These are phyloP conservation scores for Eulithis prunata DNA, from an alignment of 2,888 invertebrate species.

Conservation along the genomic window DNA sequence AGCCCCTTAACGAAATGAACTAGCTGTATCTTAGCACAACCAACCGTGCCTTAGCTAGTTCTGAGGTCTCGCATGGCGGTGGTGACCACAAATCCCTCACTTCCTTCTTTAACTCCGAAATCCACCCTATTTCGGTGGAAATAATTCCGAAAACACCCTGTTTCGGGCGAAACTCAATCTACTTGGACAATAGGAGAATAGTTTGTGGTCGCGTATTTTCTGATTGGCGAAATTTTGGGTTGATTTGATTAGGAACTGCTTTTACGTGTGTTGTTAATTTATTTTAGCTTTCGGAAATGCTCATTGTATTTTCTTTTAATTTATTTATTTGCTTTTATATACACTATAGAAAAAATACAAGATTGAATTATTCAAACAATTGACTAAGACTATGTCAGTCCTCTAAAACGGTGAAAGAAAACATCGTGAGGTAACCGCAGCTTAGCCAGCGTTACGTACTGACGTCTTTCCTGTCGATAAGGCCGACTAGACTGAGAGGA, in stretches of 20 bases:
- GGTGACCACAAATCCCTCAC: slow-evolving; percentile 30
- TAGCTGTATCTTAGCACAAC: slow-evolving; percentile 13
- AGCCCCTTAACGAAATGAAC: neutral
- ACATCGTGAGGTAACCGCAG: too few relatives aligned
- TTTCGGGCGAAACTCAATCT: slow-evolving; percentile 29
- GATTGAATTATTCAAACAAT: too few relatives aligned
- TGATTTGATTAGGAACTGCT: slow-evolving; percentile 27
- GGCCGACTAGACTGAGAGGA: too few relatives aligned
- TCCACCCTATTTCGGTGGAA: slow-evolving; percentile 25
- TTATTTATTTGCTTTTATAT: neutral
- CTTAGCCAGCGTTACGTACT: too few relatives aligned
- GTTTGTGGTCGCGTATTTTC: slow-evolving; percentile 28
- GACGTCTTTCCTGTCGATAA: too few relatives aligned
- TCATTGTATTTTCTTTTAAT: neutral
- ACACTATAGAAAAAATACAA: too few relatives aligned
- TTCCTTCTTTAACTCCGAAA: slow-evolving; percentile 29
- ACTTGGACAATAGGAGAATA: slow-evolving; percentile 31
- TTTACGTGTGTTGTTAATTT: slow-evolving; percentile 16
- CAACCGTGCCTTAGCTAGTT: slow-evolving; percentile 22
- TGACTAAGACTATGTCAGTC: too few relatives aligned
- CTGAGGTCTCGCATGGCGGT: slow-evolving; percentile 24
- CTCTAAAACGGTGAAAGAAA: too few relatives aligned
- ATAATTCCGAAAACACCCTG: slow-evolving; percentile 28
- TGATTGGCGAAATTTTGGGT: slow-evolving; percentile 28
- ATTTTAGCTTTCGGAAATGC: neutral